Percentiles rank a stretch among this genome's conserved stretches.
Conservation (phyloP, 1,140 invertebrate species). For the Oreohelix idahoensis region DNA sequence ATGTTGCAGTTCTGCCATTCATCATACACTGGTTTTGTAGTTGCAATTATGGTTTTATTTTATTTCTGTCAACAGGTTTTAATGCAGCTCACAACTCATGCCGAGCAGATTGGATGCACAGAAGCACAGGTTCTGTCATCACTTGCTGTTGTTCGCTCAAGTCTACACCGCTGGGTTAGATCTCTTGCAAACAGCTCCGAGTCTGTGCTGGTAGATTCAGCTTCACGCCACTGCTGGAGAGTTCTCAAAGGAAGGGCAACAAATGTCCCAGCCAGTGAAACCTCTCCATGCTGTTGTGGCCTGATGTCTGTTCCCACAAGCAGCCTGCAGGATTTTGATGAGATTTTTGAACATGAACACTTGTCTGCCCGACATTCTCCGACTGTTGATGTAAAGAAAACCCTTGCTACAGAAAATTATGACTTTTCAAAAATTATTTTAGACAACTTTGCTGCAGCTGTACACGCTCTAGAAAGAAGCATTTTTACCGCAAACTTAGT, state of each 20-base stretch:
- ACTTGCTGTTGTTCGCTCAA: background rate
- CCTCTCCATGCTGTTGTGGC: slow-evolving; percentile 19
- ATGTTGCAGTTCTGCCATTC: too few species aligned
- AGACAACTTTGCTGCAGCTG: background rate
- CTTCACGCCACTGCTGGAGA: slow-evolving; percentile 32
- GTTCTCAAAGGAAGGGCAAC: background rate
- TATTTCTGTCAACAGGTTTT: background rate
- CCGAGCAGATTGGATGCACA: background rate
- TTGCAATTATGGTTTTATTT: too few species aligned
- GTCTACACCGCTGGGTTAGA: slow-evolving; percentile 18
- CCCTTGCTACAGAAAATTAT: background rate
- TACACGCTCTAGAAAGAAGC: background rate
- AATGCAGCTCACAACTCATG: background rate
- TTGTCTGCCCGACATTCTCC: background rate
- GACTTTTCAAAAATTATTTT: background rate
- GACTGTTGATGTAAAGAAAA: background rate
- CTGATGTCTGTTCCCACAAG: background rate
- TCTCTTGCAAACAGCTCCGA: background rate
- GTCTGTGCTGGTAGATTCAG: slow-evolving; percentile 1
- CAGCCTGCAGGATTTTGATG: slow-evolving; percentile 2
- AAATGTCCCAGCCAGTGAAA: background rate
- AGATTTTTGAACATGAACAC: background rate
- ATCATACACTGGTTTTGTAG: too few species aligned
- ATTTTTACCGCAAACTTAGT: slow-evolving; percentile 14
- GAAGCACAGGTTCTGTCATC: slow-evolving; percentile 10